Conservation (phyloP, 1,140 invertebrate genomes). For the Brachionus asplanchnoidis region DNA sequence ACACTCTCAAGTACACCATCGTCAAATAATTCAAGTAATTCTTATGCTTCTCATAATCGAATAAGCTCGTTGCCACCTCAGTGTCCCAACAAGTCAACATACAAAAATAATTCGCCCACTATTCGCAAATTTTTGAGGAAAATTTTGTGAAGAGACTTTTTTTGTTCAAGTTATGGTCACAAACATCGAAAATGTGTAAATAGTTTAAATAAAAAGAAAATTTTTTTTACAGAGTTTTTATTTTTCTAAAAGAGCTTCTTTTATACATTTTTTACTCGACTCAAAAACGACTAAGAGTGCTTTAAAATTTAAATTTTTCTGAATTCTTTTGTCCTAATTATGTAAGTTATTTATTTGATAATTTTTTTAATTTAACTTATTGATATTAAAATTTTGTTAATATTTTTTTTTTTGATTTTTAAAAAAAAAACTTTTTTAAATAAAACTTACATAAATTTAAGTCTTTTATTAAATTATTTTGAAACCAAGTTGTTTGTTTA, state of each 20-base stretch:
- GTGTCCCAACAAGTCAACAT: background rate
- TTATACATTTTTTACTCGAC: background rate
- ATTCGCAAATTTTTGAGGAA: slow-evolving; percentile 8
- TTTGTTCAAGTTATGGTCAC: background rate
- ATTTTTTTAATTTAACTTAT: background rate
- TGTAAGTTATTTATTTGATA: background rate
- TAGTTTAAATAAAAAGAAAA: background rate
- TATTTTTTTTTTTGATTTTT: background rate
- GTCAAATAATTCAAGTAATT: background rate
- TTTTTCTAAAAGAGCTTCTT: background rate
- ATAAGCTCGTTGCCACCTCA: background rate
- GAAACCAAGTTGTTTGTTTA: background rate
- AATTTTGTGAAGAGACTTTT: background rate
- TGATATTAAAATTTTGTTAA: background rate
- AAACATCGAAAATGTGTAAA: background rate
- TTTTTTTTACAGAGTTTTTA: background rate
- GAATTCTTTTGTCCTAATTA: background rate
- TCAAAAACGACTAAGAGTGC: background rate
- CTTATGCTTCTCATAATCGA: background rate
- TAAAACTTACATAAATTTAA: background rate
- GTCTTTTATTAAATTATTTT: background rate
- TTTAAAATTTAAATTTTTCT: background rate
- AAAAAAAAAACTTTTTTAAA: background rate
- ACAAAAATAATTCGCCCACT: background rate
- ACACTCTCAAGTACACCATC: background rate